Evolutionary conservation across 2,888 invertebrate species (phyloP), one percentile per base, ranked within the genome.

Genomic region (Acanthosoma haemorrhoidale): DNA sequence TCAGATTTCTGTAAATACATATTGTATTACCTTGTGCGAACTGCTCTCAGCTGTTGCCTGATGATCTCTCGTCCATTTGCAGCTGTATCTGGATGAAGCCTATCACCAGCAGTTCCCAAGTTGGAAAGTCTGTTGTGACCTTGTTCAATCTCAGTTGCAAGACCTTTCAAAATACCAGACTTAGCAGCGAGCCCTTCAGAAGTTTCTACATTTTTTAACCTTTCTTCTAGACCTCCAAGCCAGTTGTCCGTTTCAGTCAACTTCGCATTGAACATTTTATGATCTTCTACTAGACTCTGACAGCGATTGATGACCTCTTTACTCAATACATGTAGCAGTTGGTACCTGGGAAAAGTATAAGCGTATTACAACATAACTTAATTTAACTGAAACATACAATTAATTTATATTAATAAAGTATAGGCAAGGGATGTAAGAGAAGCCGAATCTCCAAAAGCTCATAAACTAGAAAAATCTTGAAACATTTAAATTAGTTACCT

Each of bases 1-100:
- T n/a, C n/a, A n/a, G n/a, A n/a, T n/a, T n/a, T n/a, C n/a, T n/a
- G n/a, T 38, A 38, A 9, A 32, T 9, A 38, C 29, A 25, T 51
- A 25, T 51, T 51, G 21, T 21, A 3, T 51, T 63, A 64, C 64
- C 64, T 64, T 9, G 64, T 38, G 76, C 93, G 86, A 15, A 92
- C 85, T 29, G 86, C 83, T 76, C 93, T 85, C 70, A 96, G 82
- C 79, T 95, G 92, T 74, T 89, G 87, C n/a, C 96, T 86, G 69
- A 96, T 89, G 67, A 85, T 86, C 79, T 97, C 96, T 73, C 96
- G 86, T 0, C 96, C 96, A 75, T 89, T 88, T 0, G 96, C 90
- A 9, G 95, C 92, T 2, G 96, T 97, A 79, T 94, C 94, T 0
- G 95, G 92, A 72, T 94, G 85, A n/a, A 96, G 86, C 79, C 90